phyloP scores from a whole-genome alignment of 2,888 invertebrate species.

The Eristalinus sepulchralis region DNA sequence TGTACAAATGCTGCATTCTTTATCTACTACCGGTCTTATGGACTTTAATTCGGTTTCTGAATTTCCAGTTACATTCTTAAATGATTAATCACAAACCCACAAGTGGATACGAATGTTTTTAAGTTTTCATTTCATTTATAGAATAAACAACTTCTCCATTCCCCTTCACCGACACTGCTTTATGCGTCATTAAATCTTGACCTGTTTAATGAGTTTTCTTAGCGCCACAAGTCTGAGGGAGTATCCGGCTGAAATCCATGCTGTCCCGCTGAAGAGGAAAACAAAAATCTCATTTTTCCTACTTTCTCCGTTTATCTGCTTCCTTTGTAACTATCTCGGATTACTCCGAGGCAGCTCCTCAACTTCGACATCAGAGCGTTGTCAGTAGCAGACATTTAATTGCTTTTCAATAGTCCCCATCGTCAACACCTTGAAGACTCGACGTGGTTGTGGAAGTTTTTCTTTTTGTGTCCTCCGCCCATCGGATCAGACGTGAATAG shows the following conservation, averaged over 20 bases:
- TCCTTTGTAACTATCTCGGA: slow-evolving; percentile 27
- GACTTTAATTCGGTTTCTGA: no score
- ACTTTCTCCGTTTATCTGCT: not conserved
- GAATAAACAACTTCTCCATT: not conserved
- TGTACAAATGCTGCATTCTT: no score
- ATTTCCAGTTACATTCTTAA: no score
- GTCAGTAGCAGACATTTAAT: slow-evolving; percentile 52
- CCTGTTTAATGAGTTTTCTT: slow-evolving; percentile 25
- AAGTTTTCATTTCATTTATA: not conserved
- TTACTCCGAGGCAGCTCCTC: slow-evolving; percentile 5
- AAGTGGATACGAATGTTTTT: not conserved
- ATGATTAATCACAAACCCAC: no score
- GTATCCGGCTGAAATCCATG: slow-evolving; percentile 6
- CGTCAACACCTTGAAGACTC: slow-evolving; percentile 29
- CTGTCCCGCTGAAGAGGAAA: not conserved
- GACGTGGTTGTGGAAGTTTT: slow-evolving; percentile 19
- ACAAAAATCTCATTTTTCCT: not conserved
- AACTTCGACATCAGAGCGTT: not conserved
- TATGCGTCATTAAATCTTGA: not conserved
- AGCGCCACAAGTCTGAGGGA: slow-evolving; percentile 17
- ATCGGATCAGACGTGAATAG: slow-evolving; percentile 28
- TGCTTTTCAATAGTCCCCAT: slow-evolving; percentile 56
- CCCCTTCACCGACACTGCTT: not conserved
- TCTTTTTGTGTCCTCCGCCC: slow-evolving; percentile 6
- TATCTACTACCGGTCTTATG: no score